Evolutionary conservation across 2,113 vertebrate genomes (phyloP), one percentile per base, ranked within the genome.

Genomic region (Meriones unguiculatus): DNA sequence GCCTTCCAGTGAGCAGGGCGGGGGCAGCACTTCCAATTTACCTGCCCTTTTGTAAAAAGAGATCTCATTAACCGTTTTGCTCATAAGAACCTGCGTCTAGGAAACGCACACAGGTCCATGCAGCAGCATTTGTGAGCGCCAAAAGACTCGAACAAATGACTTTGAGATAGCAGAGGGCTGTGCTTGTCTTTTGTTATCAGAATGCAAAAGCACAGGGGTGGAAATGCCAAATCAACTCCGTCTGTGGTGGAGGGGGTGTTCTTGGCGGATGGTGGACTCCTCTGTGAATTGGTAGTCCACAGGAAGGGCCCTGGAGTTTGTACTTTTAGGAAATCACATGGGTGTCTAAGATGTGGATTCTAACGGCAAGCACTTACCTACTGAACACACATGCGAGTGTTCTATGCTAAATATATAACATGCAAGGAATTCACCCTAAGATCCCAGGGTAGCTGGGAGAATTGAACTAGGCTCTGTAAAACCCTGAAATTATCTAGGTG

Each of bases 331-430:
- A 86, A 82, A 24, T 52, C 17, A 32, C 17, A 4, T 38, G 32
- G 38, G 32, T 52, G 13, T 67, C 41, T 84, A 28, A 32, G 62
- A 54, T 28, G 20, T 10, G 17, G 4, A 54, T 24, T 15, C 50
- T 46, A 32, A 11, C 7, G 1, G 41, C 5, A 65, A 85, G 82
- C 13, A 25, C 14, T 18, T 13, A 41, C 46, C n/a, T 54, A 0
- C n/a, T 46, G 0, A 18, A 13, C 28, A 28, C 1, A 17, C 11
- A 35, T 67, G 13, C n/a, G 20, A 0, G 22, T 38, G 52, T 9
- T 32, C 54, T 50, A 24, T 28, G 10, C 24, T 25, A 54, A 25
- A 35, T 11, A 2, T 20, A 15, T 11, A 20, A 50, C 22, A 50
- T 22, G 9, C 30, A 57, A 22, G 41, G 6, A 87, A 70, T 22